A percentile compares a stretch with the other conserved stretches of the same genome.
Evolutionary conservation across 2,113 vertebrate species (phyloP).

Genomic region (Saimiri boliviensis): DNA sequence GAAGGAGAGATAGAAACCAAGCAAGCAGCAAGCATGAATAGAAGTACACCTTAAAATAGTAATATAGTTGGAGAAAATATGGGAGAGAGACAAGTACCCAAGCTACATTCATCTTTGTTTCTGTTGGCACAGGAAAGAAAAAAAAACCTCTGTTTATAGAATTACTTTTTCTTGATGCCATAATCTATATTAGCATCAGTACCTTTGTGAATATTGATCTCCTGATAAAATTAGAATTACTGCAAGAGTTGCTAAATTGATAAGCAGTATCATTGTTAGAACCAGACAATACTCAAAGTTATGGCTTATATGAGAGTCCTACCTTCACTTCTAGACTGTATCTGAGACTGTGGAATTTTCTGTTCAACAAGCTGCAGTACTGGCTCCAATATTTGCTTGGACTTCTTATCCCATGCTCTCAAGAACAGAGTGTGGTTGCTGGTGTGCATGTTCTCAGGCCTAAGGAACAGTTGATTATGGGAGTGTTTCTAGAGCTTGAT

Average conservation of each 20-base stretch:
- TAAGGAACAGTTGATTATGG: too few relatives aligned
- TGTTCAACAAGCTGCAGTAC: neutral
- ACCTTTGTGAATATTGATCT: neutral
- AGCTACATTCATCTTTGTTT: neutral
- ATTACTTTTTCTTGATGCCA: neutral
- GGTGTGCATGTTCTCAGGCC: rapidly evolving
- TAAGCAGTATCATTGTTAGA: neutral
- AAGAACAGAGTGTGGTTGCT: neutral
- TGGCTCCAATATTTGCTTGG: neutral
- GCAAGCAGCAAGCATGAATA: neutral
- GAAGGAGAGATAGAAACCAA: too few relatives aligned
- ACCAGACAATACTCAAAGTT: neutral
- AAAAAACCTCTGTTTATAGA: neutral
- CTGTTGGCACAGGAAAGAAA: neutral
- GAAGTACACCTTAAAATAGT: neutral
- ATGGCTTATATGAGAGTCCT: too few relatives aligned
- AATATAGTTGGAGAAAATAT: neutral
- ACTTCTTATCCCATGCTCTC: neutral
- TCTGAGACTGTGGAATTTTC: neutral
- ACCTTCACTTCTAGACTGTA: neutral
- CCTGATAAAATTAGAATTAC: neutral
- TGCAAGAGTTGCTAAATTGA: neutral
- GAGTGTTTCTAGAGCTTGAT: neutral
- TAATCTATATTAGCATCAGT: neutral
- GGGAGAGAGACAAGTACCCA: neutral